Evolutionary conservation across 2,888 invertebrate genomes (phyloP), one percentile per base, ranked within the genome.

Genomic region (Pristionchus exspectatus): DNA sequence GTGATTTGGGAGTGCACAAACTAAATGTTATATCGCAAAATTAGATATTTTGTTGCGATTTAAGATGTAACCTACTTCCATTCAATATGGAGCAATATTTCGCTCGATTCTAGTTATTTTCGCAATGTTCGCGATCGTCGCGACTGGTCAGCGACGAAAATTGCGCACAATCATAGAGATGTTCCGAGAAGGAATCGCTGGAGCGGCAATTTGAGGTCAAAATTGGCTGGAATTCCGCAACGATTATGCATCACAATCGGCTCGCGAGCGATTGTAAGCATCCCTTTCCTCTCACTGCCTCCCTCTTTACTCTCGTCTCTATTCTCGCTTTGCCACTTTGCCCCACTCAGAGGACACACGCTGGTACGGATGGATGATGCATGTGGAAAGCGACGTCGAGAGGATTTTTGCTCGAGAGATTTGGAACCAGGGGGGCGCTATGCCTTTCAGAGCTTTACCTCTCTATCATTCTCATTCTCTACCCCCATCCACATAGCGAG

Each of bases 181-280:
- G 85, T 85, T 85, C 85, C 56, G 16, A 59, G 85, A 59, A 30
- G 21, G 56, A 85, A 59, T 50, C 59, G 30, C 7, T 14, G 27
- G 81, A 81, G 81, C 44, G 81, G 50, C 38, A 33, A 38, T 27
- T 30, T n/a, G 81, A 81, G 81, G 81, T 27, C 81, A 44, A 50
- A 50, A 81, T 81, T 81, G 74, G 74, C 74, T 38, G 44, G 74
- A 44, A 77, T 50, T 81, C 44, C 81, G 81, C 50, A 54, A 81
- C 81, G 81, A 81, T 81, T 81, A 81, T 54, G 74, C 63, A 63
- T 63, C 63, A 63, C 63, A 63, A 81, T 81, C 81, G 81, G n/a
- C 44, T 77, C 74, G 77, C 16, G 14, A 24, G 66, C 27, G 66
- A 72, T 16, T 44, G 81, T 50, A 81, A 81, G 81, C 81, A 27